Base-by-base conservation (phyloP, 2,113 vertebrate species). In the Vimba vimba region DNA sequence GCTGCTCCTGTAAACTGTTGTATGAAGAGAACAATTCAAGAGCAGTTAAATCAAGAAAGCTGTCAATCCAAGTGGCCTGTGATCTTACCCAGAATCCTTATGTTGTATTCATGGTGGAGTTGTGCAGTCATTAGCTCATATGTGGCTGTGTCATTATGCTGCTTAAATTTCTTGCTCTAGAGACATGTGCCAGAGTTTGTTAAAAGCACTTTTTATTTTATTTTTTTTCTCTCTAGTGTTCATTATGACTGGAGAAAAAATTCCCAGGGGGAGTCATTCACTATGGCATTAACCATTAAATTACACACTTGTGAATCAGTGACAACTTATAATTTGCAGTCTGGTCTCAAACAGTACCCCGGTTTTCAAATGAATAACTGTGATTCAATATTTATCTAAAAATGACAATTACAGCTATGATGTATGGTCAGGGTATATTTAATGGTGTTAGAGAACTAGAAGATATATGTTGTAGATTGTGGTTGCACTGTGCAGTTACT, bases 301-400 rank as follows among this genome's bases (percentile, higher is more conserved):
- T 77, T n/a, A 50, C 43, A 47, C 73, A 75, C 43, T 75, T 75
- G 73, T 47, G 43, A 75, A 75, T 75, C 12, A 50, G 50, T 57
- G 75, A 55, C 75, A 50, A 50, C 73, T 50, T 50, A 75, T 43
- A 50, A 57, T 77, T 77, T 57, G 27, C 55, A 23, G 52, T 79
- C 30, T 23, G 30, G 11, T 59, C 50, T 33, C 11, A 60, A 60
- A 11, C 50, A 75, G n/a, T 50, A 75, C 73, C 5, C 45, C 23
- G 17, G 73, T 55, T 79, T 77, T 77, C n/a, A 77, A 77, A 55
- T 33, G 0, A 55, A 33, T 77, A 55, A 21, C 50, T 23, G 75
- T 77, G 75, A 55, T 55, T 77, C 75, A 43, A 43, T 79, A 43
- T 79, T 39, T 39, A 79, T 45, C 11, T 62, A 47, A 81, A 66